phyloP scores from a whole-genome alignment of 2,113 vertebrate genomes.

The Serinus canaria region DNA sequence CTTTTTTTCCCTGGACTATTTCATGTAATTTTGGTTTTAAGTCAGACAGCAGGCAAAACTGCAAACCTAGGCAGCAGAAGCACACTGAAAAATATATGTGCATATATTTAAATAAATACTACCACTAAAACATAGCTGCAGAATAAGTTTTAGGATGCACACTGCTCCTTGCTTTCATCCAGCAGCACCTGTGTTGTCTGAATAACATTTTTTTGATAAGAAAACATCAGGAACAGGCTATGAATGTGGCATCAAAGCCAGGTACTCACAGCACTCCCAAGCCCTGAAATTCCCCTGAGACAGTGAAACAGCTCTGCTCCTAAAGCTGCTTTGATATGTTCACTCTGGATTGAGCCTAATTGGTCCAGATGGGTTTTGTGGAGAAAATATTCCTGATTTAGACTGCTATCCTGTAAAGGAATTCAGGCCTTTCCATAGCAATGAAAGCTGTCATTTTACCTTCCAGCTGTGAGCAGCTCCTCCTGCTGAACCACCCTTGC shows the following conservation, averaged over 20 bases:
- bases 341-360: background rate
- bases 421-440: background rate
- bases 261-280: background rate
- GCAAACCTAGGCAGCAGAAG: background rate
- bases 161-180: background rate
- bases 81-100: background rate
- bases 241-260: background rate
- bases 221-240: background rate
- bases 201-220: background rate
- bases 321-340: background rate
- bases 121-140: background rate
- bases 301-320: background rate
- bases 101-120: background rate
- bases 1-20: background rate
- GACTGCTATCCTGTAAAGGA: background rate
- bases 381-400: background rate
- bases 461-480: background rate
- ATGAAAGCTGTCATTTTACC: fast-evolving
- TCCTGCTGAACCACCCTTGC: fast-evolving
- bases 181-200: background rate
- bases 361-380: background rate
- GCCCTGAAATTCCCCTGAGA: background rate
- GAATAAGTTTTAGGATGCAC: background rate
- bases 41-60: background rate
- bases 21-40: slow-evolving; percentile 23